Conservation (phyloP, 2,797 vertebrate species). For the Lithobates sylvaticus region DNA sequence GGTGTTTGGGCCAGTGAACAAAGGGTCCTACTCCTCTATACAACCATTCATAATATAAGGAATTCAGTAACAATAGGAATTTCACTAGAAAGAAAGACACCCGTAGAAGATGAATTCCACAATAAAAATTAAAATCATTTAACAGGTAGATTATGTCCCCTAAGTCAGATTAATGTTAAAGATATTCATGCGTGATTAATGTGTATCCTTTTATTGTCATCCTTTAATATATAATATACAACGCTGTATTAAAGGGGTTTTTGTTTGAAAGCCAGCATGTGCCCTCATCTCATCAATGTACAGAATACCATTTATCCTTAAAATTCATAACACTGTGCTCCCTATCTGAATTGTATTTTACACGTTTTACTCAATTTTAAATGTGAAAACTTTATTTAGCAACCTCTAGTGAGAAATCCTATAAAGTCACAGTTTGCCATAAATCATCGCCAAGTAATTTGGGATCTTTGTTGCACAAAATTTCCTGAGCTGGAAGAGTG, state of each 20-base stretch:
- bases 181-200: neutral
- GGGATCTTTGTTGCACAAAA: conserved; percentile 48
- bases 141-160: neutral
- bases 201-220: neutral
- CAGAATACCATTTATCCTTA: neutral
- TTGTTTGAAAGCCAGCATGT: neutral
- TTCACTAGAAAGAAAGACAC: no score
- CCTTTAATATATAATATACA: neutral
- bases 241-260: neutral
- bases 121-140: neutral
- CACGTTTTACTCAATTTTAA: conserved; percentile 19
- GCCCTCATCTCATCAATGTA: neutral
- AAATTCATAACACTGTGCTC: neutral
- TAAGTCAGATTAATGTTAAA: neutral
- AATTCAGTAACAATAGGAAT: no score
- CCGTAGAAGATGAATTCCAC: neutral
- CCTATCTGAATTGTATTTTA: neutral
- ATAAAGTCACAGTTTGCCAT: conserved; percentile 29
- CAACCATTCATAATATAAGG: no score
- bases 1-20: no score
- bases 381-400: conserved; percentile 45
- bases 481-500: conserved; percentile 63
- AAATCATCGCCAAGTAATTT: conserved; percentile 53
- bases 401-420: conserved; percentile 25
- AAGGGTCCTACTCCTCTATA: no score